Conservation (phyloP, 2,113 vertebrate genomes). For the Procavia capensis region DNA sequence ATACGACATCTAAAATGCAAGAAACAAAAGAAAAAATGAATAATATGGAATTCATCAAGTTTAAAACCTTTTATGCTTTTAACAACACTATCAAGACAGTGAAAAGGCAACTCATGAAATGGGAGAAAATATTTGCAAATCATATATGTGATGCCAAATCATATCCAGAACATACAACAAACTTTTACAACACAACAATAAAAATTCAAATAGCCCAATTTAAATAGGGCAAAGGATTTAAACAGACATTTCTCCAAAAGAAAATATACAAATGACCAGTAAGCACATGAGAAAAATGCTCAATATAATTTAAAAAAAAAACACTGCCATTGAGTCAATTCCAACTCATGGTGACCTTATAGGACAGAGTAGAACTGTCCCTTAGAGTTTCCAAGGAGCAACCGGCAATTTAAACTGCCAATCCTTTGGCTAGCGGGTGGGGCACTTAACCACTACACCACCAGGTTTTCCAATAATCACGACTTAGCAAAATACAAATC, state of each 20-base stretch:
- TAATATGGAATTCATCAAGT: neutral
- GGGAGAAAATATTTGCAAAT: conserved; percentile 8
- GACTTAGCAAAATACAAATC: too few species aligned
- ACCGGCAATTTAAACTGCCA: too few species aligned
- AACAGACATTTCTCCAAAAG: neutral
- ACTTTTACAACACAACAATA: neutral
- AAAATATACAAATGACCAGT: too few species aligned
- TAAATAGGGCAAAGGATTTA: neutral
- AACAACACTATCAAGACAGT: conserved; percentile 7
- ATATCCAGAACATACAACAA: conserved; percentile 11
- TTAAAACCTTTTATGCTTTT: conserved; percentile 6
- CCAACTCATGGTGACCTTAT: too few species aligned
- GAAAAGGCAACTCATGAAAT: neutral
- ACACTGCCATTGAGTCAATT: too few species aligned
- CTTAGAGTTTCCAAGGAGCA: too few species aligned
- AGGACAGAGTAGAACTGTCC: too few species aligned
- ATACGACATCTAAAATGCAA: neutral
- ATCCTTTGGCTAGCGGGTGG: too few species aligned
- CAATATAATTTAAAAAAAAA: too few species aligned
- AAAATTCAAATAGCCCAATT: neutral
- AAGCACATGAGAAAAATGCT: too few species aligned
- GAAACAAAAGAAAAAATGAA: neutral
- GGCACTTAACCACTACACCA: too few species aligned
- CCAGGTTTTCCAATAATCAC: too few species aligned
- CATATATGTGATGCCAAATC: neutral